phyloP scores from a whole-genome alignment of 2,888 invertebrate genomes.

The Cryptocephalus moraei region DNA sequence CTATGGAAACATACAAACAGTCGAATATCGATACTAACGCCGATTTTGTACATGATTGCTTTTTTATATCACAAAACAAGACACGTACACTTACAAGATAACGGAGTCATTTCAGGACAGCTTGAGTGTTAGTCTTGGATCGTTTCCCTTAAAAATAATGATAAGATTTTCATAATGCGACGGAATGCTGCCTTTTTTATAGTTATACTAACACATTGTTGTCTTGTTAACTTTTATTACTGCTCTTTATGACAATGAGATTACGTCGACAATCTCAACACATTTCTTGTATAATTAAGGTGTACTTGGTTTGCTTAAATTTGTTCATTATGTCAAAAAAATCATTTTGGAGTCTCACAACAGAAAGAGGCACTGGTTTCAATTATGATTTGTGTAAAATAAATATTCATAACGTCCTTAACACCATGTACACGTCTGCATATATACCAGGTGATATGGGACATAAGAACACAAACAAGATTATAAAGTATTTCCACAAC shows the following conservation, averaged over 20 bases:
- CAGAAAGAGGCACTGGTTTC: too few relatives aligned
- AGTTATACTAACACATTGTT: constrained; percentile 17
- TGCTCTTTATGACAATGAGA: constrained; percentile 14
- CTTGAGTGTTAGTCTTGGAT: constrained; percentile 37
- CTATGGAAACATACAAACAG: constrained; percentile 40
- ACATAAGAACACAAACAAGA: too few relatives aligned
- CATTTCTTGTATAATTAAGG: background rate
- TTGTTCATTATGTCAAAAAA: too few relatives aligned
- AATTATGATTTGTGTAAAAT: too few relatives aligned
- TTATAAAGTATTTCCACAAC: too few relatives aligned
- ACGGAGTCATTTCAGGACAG: constrained; percentile 38
- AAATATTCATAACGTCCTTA: too few relatives aligned
- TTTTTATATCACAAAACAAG: constrained; percentile 40
- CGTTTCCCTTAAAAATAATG: constrained; percentile 36
- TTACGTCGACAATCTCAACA: constrained; percentile 6
- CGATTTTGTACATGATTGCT: constrained; percentile 42
- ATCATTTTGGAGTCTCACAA: too few relatives aligned
- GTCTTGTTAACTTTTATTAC: constrained; percentile 21
- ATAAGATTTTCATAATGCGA: constrained; percentile 28
- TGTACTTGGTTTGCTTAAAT: background rate
- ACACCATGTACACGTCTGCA: too few relatives aligned
- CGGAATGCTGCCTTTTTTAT: constrained; percentile 16
- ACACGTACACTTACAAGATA: constrained; percentile 40
- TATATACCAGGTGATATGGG: too few relatives aligned
- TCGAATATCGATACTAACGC: constrained; percentile 31